phyloP scores from a whole-genome alignment of 2,113 vertebrate species.

The Vulpes vulpes region DNA sequence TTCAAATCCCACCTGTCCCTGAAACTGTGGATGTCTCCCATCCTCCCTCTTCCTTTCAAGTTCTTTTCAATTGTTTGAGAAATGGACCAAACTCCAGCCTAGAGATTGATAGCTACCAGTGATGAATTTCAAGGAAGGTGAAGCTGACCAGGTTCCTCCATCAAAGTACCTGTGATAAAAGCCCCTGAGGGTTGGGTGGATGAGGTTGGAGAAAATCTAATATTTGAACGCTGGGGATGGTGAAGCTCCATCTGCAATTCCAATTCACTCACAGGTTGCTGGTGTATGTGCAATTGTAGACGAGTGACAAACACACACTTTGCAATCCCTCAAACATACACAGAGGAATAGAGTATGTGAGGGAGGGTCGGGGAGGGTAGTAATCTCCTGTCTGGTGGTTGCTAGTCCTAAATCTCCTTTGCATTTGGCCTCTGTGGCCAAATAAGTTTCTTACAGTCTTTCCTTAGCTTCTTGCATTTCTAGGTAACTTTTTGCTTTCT shows the following conservation, averaged over 20 bases:
- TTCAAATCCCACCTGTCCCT: background rate
- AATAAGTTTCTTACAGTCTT: background rate
- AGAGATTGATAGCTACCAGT: background rate
- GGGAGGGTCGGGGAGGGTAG: background rate
- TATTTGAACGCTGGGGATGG: background rate
- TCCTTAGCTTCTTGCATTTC: background rate
- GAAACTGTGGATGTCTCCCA: background rate
- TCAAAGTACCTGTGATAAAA: background rate
- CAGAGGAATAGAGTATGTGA: background rate
- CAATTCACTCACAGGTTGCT: background rate
- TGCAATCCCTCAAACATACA: background rate
- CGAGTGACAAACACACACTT: background rate
- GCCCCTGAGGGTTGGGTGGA: background rate
- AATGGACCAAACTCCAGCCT: background rate
- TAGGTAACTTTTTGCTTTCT: background rate
- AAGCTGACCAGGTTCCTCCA: background rate
- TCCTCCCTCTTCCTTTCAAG: background rate
- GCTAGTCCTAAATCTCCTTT: background rate
- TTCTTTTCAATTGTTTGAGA: conserved; percentile 47
- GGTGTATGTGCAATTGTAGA: background rate
- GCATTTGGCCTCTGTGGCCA: background rate
- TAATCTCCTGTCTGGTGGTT: background rate
- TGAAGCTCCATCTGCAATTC: background rate
- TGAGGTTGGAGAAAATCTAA: background rate
- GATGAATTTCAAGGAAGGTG: background rate